Percentiles rank a stretch among this genome's conserved stretches.
These are phyloP conservation scores for Quadroppia sp. DNA, from an alignment of 2,888 invertebrate species.

Conservation along the genomic window DNA sequence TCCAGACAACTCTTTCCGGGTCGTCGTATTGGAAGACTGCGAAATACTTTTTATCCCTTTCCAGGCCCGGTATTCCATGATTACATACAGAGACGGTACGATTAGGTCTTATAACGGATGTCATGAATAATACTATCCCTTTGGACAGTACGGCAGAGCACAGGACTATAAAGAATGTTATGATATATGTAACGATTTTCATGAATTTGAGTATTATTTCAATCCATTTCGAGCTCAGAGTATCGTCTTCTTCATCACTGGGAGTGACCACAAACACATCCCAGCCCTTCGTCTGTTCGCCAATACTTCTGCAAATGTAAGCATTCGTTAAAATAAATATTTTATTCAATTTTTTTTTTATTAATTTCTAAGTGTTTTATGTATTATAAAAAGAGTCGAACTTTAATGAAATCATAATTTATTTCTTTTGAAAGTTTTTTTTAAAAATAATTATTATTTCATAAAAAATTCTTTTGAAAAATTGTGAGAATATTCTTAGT, in stretches of 20 bases:
- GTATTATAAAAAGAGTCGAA: too few relatives aligned
- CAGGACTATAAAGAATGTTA: constrained; percentile 79
- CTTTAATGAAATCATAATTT: too few relatives aligned
- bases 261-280: constrained; percentile 72
- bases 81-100: constrained; percentile 75
- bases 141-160: constrained; percentile 80
- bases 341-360: not conserved
- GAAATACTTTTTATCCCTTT: constrained; percentile 75
- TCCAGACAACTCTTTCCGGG: constrained; percentile 83
- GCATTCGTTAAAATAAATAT: not conserved
- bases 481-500: too few relatives aligned
- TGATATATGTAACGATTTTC: constrained; percentile 68
- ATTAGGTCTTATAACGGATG: constrained; percentile 74
- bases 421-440: too few relatives aligned
- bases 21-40: constrained; percentile 66
- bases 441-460: too few relatives aligned
- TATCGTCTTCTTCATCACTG: constrained; percentile 59
- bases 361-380: not conserved
- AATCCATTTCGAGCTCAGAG: constrained; percentile 68
- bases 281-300: constrained; percentile 62
- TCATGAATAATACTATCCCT: constrained; percentile 83
- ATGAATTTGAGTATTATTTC: constrained; percentile 60
- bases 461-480: too few relatives aligned
- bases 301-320: constrained; percentile 15
- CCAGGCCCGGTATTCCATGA: constrained; percentile 60